phyloP scores from a whole-genome alignment of 2,797 vertebrate species.

The Craterocephalus amniculus region DNA sequence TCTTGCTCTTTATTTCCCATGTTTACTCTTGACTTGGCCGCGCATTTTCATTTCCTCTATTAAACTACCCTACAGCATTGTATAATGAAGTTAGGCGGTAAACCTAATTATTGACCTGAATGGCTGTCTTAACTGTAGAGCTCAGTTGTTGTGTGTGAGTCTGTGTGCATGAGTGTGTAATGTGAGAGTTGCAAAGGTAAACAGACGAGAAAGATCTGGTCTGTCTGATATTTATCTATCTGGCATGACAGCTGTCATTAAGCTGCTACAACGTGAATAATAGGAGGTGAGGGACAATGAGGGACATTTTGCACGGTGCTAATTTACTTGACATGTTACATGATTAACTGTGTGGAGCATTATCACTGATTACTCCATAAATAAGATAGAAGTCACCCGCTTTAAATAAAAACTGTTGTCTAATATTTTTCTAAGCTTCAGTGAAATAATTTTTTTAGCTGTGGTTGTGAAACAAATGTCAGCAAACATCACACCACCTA shows the following conservation, averaged over 20 bases:
- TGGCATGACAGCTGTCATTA: slow-evolving; percentile 21
- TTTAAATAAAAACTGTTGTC: background rate
- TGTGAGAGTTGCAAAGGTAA: slow-evolving; percentile 26
- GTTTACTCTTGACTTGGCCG: slow-evolving; percentile 13
- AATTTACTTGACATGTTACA: too few relatives aligned
- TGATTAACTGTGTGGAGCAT: slow-evolving; percentile 27
- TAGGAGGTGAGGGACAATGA: slow-evolving; percentile 29
- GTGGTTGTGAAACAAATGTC: background rate
- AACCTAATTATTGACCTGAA: slow-evolving; percentile 38
- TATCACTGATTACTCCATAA: slow-evolving; percentile 27
- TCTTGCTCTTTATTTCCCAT: slow-evolving; percentile 9
- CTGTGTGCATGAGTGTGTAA: slow-evolving; percentile 12
- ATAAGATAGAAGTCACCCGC: background rate
- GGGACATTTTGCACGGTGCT: slow-evolving; percentile 34
- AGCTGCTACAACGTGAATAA: slow-evolving; percentile 30
- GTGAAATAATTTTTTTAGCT: background rate
- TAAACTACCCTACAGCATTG: slow-evolving; percentile 1
- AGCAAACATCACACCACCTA: background rate
- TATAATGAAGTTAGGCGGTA: slow-evolving; percentile 10
- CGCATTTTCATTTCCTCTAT: background rate
- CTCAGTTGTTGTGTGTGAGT: slow-evolving; percentile 1
- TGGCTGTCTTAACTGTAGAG: slow-evolving; percentile 21
- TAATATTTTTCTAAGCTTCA: background rate
- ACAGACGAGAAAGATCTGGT: slow-evolving; percentile 15
- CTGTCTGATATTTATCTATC: slow-evolving; percentile 46